Percentiles rank a stretch among this genome's conserved stretches.
Conservation (phyloP, 2,113 vertebrate species). For the Pheucticus melanocephalus region DNA sequence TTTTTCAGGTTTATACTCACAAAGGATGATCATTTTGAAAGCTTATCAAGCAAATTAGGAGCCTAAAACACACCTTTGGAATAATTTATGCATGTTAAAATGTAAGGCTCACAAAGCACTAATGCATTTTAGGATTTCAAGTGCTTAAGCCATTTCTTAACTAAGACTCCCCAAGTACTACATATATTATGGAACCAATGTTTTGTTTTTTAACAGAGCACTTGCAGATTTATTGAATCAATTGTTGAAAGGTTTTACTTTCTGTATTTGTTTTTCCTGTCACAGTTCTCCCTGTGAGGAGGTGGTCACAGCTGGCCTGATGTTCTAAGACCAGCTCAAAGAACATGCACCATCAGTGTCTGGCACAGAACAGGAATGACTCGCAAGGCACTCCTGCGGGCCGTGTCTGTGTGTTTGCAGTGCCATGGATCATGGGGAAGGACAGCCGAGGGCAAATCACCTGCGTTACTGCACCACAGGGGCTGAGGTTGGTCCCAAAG, state of each 20-base stretch:
- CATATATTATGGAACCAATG: neutral
- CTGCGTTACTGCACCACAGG: neutral
- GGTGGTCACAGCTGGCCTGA: neutral
- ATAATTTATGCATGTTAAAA: neutral
- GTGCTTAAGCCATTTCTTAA: neutral
- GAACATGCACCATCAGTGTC: neutral
- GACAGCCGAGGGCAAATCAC: neutral
- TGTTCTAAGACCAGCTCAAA: neutral
- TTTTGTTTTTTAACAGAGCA: neutral
- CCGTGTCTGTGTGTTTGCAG: neutral
- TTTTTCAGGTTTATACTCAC: neutral
- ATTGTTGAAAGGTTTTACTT: neutral
- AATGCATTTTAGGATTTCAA: neutral
- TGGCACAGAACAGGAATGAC: neutral
- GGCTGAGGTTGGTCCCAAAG: neutral
- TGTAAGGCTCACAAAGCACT: neutral
- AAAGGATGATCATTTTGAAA: neutral
- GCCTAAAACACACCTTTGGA: neutral
- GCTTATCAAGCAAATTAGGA: neutral
- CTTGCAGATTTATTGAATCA: neutral
- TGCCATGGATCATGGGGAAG: rapidly evolving
- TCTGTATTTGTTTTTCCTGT: neutral
- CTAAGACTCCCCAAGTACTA: neutral
- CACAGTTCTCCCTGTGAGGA: neutral
- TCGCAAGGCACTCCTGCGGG: neutral